Evolutionary conservation across 2,113 vertebrate species (phyloP).

Genomic region (Trematocara marginatum): DNA sequence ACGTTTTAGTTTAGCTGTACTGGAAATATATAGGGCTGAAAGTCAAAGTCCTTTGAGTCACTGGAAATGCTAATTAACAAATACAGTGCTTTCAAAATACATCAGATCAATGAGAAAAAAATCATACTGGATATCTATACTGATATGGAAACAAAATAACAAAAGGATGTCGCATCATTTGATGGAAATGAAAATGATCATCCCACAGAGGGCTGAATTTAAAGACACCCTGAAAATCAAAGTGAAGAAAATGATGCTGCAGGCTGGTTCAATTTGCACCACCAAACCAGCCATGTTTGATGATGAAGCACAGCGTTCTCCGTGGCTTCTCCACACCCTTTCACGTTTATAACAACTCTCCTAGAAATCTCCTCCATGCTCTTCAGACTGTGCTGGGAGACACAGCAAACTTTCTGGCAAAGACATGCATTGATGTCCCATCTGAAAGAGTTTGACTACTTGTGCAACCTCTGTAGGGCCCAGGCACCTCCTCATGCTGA

Average conservation of each 20-base stretch:
- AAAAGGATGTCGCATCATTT: neutral
- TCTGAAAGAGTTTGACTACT: neutral
- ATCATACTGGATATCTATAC: neutral
- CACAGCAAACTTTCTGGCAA: neutral
- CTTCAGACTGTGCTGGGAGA: neutral
- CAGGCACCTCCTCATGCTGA: neutral
- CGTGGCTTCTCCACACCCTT: neutral
- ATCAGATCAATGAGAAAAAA: neutral
- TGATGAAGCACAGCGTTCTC: neutral
- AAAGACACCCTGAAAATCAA: neutral
- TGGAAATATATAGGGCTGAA: neutral
- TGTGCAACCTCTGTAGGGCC: neutral
- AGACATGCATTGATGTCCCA: neutral
- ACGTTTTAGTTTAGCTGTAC: fast-evolving
- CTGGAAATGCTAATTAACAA: neutral
- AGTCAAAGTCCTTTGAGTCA: neutral
- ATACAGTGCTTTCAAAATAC: neutral
- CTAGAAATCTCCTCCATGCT: neutral
- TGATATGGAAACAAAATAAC: neutral
- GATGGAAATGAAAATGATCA: neutral
- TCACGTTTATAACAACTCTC: fast-evolving
- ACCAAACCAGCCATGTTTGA: neutral
- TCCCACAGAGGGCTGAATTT: neutral
- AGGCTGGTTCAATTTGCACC: neutral
- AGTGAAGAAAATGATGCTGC: neutral